Base-by-base conservation (phyloP, 2,797 vertebrate genomes). In the Thripadectes ignobilis region DNA sequence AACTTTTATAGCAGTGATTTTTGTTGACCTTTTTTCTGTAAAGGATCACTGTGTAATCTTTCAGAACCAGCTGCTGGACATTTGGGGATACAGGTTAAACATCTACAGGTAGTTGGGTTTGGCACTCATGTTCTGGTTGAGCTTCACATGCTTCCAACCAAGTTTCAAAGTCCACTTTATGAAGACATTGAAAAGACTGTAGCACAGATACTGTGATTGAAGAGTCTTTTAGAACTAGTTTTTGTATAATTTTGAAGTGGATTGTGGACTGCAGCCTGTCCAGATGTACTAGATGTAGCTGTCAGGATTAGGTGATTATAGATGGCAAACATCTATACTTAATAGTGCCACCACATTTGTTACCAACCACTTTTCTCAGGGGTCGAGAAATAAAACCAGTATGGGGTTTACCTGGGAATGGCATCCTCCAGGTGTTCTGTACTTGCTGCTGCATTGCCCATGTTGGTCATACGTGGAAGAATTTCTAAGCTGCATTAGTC, bases 371-470 rank as follows among this genome's bases (percentile, higher is more conserved):
- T 86, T 88, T 48, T 82, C 36, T 54, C 36, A 51, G 18, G 22
- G 77, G 38, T 86, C 0, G 3, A 43, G 73, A 72, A 84, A 43
- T 73, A 3, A 10, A 26, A 67, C 18, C 39, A 52, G 5, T 41
- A 0, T 51, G 13, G 24, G 22, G 12, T 51, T 83, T 24, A 20
- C 32, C 32, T 49, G 58, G 30, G 46, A 29, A 7, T 66, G 46
- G 27, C 36, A 0, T 46, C 69, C 14, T 48, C 7, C 29, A 63
- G n/a, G 39, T 72, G 46, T 24, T 57, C 36, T 55, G 29, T 41
- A 6, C 55, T 86, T 1, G 0, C 6, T 76, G 73, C 66, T n/a
- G 3, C n/a, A 7, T 10, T 76, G n/a, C 26, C 55, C 1, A 0
- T 19, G 38, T 32, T 45, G 41, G 15, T 69, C 80, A 43, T 41